phyloP scores from a whole-genome alignment of 2,888 invertebrate genomes.

The Lottia gigantea region DNA sequence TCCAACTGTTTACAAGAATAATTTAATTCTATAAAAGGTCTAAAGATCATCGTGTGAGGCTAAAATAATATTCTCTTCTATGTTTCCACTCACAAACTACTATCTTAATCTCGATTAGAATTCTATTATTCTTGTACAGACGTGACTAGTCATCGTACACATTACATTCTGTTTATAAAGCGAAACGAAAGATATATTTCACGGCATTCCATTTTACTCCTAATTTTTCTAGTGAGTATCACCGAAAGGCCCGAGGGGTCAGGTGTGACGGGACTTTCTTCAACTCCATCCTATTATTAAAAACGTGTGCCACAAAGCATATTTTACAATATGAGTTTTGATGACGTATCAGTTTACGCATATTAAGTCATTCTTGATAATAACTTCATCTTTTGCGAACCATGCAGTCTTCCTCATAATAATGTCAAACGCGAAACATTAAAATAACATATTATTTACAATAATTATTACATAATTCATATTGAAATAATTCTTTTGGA shows the following conservation, averaged over 20 bases:
- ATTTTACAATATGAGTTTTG: neutral
- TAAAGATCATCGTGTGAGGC: neutral
- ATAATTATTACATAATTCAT: too few species aligned
- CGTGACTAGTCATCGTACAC: too few species aligned
- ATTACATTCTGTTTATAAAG: neutral
- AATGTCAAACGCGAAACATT: too few species aligned
- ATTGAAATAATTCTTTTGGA: too few species aligned
- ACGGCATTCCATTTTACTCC: neutral
- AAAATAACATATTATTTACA: too few species aligned
- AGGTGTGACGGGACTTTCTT: neutral
- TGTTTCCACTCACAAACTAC: too few species aligned
- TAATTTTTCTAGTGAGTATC: neutral
- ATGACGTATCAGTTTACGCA: conserved; percentile 6
- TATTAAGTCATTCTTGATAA: neutral
- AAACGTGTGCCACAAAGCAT: neutral
- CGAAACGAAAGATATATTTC: conserved; percentile 9
- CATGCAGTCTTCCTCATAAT: too few species aligned
- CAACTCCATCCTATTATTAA: neutral
- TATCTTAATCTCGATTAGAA: too few species aligned
- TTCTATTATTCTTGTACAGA: too few species aligned
- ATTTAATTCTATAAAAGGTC: too few species aligned
- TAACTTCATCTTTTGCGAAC: neutral
- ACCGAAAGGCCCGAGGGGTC: conserved; percentile 3
- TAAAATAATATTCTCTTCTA: neutral
- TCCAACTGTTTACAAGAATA: neutral